Percentiles rank a stretch among this genome's conserved stretches.
These are phyloP conservation scores for Doris montereyensis DNA, from an alignment of 2,888 invertebrate genomes.

Conservation along the genomic window DNA sequence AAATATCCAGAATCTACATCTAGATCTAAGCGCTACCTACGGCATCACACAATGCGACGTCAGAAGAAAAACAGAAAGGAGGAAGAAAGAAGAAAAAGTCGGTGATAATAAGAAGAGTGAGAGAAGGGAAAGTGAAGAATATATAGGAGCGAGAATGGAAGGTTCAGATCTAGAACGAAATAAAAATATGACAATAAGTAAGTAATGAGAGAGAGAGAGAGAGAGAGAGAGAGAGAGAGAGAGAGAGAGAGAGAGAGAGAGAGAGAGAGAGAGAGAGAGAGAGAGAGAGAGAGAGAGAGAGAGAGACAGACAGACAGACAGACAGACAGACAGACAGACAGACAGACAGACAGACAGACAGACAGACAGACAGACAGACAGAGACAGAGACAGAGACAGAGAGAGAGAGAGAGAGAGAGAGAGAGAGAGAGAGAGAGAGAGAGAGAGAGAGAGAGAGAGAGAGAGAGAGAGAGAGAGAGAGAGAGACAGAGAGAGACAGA, in stretches of 20 bases:
- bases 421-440: neutral
- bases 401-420: neutral
- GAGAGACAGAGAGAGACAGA: too few relatives aligned
- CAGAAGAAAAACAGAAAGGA: neutral
- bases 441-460: neutral
- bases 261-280: neutral
- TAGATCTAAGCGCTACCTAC: too few relatives aligned
- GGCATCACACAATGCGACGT: too few relatives aligned
- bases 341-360: neutral
- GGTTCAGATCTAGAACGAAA: neutral
- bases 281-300: neutral
- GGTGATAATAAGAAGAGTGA: neutral
- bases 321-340: neutral
- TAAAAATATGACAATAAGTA: neutral
- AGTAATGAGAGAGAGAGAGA: neutral
- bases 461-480: neutral
- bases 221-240: neutral
- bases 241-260: neutral
- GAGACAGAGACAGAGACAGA: neutral
- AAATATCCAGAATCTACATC: too few relatives aligned
- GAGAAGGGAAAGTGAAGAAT: neutral
- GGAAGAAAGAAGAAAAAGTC: neutral
- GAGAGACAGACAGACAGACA: neutral
- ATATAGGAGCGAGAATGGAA: neutral
- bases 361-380: neutral